Base-by-base conservation (phyloP, 53 echinoderm and acorn worm species). In the Henricia sp. region DNA sequence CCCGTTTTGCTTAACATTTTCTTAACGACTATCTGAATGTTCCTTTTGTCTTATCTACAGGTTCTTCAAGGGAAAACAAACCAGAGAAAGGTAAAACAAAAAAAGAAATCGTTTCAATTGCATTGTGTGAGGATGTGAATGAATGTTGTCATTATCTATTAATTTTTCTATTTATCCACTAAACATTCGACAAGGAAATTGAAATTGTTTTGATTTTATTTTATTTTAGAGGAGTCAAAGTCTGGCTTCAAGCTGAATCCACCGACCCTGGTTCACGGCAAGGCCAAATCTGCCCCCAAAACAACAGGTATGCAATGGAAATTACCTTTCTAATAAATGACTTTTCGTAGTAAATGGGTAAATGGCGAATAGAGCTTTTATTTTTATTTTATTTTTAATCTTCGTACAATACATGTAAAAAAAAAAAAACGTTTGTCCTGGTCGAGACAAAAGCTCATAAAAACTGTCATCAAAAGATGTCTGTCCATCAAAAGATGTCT, bases 261-360 rank as follows among this genome's bases (percentile, higher is more conserved):
- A 71, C 93, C 93, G 9, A 93, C 87, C 3, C 66, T 93, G 24
- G 90, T 93, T 20, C 93, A 93, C 63, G 93, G 93, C 16, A 71
- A 74, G 27, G 93, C 93, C 34, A 93, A 90, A 83, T 72, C 93
- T 60, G 93, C 87, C 9, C 93, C 93, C 19, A 89, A 89, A 85
- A 46, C 77, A 10, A 3, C 83, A 74, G 73, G 86, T 86, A 58
- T 68, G 87, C 35, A 41, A 46, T 0, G 12, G 9, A 25, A 8
- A 30, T 1, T 2, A 34, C 64, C 64, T 17, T 4, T 44, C 13
- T 44, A 44, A 44, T 44, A 55, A 21, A 12, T n/a, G n/a, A n/a
- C n/a, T n/a, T n/a, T n/a, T n/a, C n/a, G n/a, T n/a, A n/a, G n/a
- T 55, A 21, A 21, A 16, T 44, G 13, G 44, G 13, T 44, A 13